Percentiles rank a stretch among this genome's conserved stretches.
These are phyloP conservation scores for Montipora capitata DNA, from an alignment of 92 coral and sea anemone species.

Conservation along the genomic window DNA sequence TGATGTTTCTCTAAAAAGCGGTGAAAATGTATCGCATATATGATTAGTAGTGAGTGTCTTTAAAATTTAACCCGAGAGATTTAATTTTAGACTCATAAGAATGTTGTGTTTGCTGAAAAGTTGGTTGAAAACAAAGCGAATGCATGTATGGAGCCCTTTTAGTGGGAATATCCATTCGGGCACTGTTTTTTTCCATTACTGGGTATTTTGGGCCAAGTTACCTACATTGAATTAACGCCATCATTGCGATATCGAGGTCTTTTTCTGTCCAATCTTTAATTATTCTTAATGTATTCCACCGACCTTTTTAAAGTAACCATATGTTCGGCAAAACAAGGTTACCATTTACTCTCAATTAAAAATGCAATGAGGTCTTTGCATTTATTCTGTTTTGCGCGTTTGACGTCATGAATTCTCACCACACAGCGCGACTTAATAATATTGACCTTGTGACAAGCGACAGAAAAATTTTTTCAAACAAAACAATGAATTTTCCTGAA, in stretches of 20 bases:
- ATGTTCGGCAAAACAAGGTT: not conserved
- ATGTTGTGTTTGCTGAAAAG: not conserved
- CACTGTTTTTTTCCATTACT: not conserved
- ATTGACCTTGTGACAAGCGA: slow-evolving; percentile 19
- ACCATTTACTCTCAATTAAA: slow-evolving; percentile 8
- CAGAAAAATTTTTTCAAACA: slow-evolving; percentile 1
- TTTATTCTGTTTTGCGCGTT: not conserved
- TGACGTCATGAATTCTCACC: slow-evolving; percentile 26
- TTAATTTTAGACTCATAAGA: slow-evolving; percentile 7
- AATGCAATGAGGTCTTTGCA: not conserved
- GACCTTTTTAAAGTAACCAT: not conserved
- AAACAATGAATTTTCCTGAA: slow-evolving; percentile 40
- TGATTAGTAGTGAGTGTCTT: not conserved
- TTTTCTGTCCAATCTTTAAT: not conserved
- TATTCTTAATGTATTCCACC: not conserved
- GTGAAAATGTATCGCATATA: not conserved
- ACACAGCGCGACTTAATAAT: slow-evolving; percentile 8
- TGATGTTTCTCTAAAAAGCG: too few relatives aligned
- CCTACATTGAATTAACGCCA: too few relatives aligned
- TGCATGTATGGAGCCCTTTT: slow-evolving; percentile 3
- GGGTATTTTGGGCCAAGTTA: too few relatives aligned
- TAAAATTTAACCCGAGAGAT: not conserved
- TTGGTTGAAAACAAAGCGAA: not conserved
- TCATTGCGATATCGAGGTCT: not conserved
- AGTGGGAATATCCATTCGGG: not conserved